Evolutionary conservation across 2,113 vertebrate species (phyloP).

Genomic region (Sisor rabdophorus): DNA sequence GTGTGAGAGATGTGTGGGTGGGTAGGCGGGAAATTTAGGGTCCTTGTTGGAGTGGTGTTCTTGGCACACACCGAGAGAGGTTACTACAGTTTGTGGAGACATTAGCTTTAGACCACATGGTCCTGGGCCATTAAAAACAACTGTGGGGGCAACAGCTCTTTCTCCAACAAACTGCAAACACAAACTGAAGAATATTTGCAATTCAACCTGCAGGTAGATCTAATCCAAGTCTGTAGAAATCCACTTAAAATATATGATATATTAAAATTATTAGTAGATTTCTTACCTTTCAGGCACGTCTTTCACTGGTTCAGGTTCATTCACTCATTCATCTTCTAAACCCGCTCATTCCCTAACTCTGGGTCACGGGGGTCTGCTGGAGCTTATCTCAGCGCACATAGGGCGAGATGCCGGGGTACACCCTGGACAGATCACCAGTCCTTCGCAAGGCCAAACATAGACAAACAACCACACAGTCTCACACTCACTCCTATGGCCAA

Average conservation of each 20-base stretch:
- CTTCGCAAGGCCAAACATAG: too few species aligned
- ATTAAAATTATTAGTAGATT: neutral
- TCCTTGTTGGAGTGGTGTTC: neutral
- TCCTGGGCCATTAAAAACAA: neutral
- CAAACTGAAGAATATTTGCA: neutral
- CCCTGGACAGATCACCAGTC: too few species aligned
- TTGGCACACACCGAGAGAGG: neutral
- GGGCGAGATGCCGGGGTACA: too few species aligned
- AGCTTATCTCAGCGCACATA: too few species aligned
- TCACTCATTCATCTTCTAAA: too few species aligned
- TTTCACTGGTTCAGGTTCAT: too few species aligned
- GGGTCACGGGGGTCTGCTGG: too few species aligned
- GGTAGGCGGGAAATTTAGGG: neutral
- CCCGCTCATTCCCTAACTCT: too few species aligned
- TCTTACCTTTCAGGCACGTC: neutral
- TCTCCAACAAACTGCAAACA: neutral
- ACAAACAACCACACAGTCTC: too few species aligned
- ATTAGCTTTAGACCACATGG: slow-evolving; percentile 16
- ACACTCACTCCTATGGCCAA: too few species aligned
- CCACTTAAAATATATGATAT: neutral
- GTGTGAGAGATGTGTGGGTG: neutral
- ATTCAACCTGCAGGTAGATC: neutral
- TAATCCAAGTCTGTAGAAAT: slow-evolving; percentile 1
- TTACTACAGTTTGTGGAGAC: slow-evolving; percentile 20
- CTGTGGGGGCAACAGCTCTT: neutral